Evolutionary conservation across 1,140 invertebrate species (phyloP), one percentile per base, ranked within the genome.

Genomic region (Drosophila nikananu): DNA sequence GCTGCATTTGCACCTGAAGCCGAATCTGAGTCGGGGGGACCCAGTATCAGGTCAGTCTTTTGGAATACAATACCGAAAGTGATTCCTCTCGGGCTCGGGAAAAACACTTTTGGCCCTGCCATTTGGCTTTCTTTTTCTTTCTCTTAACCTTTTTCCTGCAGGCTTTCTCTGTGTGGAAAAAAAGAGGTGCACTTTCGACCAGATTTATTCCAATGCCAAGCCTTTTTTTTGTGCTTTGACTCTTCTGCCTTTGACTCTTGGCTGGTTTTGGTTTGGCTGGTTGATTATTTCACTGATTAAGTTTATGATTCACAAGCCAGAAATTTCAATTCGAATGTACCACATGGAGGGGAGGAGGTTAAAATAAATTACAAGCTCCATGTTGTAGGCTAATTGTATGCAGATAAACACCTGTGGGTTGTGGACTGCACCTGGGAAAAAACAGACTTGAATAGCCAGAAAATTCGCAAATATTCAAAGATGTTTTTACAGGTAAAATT

Each of bases 321-420:
- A 81, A 78, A 63, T 77, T 81, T 66, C 63, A 73, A 73, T 80
- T 80, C 61, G 41, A 79, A 73, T 66, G 72, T 13, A 13, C 12
- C 54, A 25, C 23, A 17, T 25, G 10, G 23, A 19, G 51, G 60
- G 32, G 30, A 39, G n/a, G n/a, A 41, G 49, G n/a, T 77, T 83
- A 71, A 87, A 83, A 83, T 87, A 86, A 83, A 83, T 86, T 87
- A 72, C 79, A 67, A 72, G 76, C 71, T 59, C 78, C 66, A 25
- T 9, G 70, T 87, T 87, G 84, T 78, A 72, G 86, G 79, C 86
- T 90, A 90, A 90, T 90, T 90, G 81, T 90, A 90, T 90, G 86
- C 84, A 84, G 52, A 77, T 39, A 57, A 55, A 58, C 76, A 55
- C 76, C 75, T 77, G 63, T 80, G 76, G 44, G 83, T 77, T 73